Evolutionary conservation across 1,140 invertebrate species (phyloP).

Genomic region (Scylla paramamosain): DNA sequence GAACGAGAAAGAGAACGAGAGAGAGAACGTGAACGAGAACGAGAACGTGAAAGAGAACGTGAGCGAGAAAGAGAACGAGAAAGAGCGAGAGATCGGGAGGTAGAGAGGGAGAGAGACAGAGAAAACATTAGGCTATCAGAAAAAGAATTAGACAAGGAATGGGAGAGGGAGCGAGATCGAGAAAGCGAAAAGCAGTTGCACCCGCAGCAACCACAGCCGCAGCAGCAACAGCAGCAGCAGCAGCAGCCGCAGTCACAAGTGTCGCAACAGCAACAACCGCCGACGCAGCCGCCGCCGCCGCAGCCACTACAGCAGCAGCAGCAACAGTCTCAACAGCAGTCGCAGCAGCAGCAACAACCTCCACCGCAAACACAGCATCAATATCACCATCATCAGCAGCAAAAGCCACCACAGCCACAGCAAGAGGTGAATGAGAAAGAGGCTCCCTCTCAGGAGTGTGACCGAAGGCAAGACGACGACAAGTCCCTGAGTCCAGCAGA

Average conservation of each 20-base stretch:
- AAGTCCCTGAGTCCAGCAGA: slow-evolving; percentile 75
- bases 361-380: too few relatives aligned
- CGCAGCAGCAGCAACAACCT: too few relatives aligned
- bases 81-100: slow-evolving; percentile 51
- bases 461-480: slow-evolving; percentile 72
- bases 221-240: slow-evolving; percentile 52
- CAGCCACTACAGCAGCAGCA: background rate
- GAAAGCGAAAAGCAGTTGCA: slow-evolving; percentile 55
- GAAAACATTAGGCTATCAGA: slow-evolving; percentile 61
- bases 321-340: background rate
- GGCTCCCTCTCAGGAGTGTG: slow-evolving; percentile 25
- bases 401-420: background rate
- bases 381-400: slow-evolving; percentile 60
- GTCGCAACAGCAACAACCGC: background rate
- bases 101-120: slow-evolving; percentile 42
- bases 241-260: slow-evolving; percentile 22
- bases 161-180: slow-evolving; percentile 56
- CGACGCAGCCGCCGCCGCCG: background rate
- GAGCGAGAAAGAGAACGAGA: slow-evolving; percentile 65
- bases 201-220: background rate
- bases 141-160: slow-evolving; percentile 22
- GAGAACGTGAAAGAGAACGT: slow-evolving; percentile 73
- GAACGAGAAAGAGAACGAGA: slow-evolving; percentile 74
- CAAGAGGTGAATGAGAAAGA: slow-evolving; percentile 52
- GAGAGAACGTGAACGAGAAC: slow-evolving; percentile 70